Base-by-base conservation (phyloP, 2,113 vertebrate species). In the Sterrhoptilus dennistouni region DNA sequence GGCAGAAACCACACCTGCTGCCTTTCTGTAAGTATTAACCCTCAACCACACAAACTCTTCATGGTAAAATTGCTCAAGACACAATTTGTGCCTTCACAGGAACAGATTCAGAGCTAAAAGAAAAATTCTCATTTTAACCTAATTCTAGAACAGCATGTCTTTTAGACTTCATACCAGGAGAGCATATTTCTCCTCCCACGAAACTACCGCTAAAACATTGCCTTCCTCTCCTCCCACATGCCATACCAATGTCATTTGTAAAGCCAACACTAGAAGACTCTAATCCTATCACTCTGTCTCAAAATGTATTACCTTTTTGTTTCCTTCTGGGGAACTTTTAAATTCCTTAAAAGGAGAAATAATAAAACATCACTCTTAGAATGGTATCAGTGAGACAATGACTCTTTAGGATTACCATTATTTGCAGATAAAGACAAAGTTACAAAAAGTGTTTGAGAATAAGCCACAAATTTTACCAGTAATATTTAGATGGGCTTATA, bases 101-200 rank as follows among this genome's bases (percentile, higher is more conserved):
- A 94, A 90, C 22, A 74, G 64, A 88, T 24, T 94, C 45, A 38
- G 64, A 95, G 64, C 54, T 49, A 89, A 80, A 90, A 85, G 83
- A 81, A 71, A 94, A 94, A 70, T 63, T 94, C 29, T 90, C 85
- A 80, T 88, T 92, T 96, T 70, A 93, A 63, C 17, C 68, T 88
- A 93, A 94, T 74, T 95, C 85, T 74, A 71, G 92, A 88, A 96
- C 85, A 95, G 85, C 63, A 52, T 21, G 31, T 94, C 90, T 93
- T 93, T 80, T 45, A 90, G 33, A 95, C 94, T 85, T 91, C 71
- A 80, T 77, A 96, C 14, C 31, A 59, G 71, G 56, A 86, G 64
- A 94, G 56, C 88, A 88, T 88, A 96, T 86, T 97, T 95, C 44
- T 95, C 82, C 92, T 96, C 93, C 95, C 85, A 96, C 71, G 11